phyloP scores from a whole-genome alignment of 1,140 invertebrate genomes.

The Mycetomoellerius zeteki region DNA sequence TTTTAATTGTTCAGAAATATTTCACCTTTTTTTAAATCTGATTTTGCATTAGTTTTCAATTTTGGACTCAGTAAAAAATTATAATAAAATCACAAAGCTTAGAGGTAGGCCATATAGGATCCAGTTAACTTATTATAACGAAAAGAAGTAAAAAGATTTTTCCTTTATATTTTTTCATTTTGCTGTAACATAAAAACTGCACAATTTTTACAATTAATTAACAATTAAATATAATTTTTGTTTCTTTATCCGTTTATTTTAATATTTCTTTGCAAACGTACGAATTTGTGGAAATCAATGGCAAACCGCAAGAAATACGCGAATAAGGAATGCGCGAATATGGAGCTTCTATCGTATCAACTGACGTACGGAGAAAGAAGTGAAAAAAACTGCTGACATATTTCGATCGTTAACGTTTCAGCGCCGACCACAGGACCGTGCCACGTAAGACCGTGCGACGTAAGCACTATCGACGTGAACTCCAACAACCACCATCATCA shows the following conservation, averaged over 20 bases:
- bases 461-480: conserved; percentile 73
- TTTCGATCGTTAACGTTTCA: conserved; percentile 49
- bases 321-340: neutral
- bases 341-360: conserved; percentile 13
- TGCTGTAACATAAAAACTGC: neutral
- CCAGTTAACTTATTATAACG: no score
- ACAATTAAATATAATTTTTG: neutral
- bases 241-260: neutral
- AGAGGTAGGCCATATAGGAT: no score
- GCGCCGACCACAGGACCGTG: conserved; percentile 55
- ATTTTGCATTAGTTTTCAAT: no score
- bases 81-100: no score
- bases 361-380: conserved; percentile 32
- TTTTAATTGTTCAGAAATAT: no score
- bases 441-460: no score
- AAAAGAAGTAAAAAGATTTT: neutral
- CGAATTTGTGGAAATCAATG: neutral
- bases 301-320: neutral
- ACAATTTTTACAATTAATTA: neutral
- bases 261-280: neutral
- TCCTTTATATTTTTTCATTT: neutral
- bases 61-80: no score
- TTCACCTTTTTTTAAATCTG: no score
- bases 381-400: conserved; percentile 10
- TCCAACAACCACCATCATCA: conserved; percentile 33